These are phyloP conservation scores for Danio jaintianensis DNA, from an alignment of 2,797 vertebrate genomes.

Conservation along the genomic window DNA sequence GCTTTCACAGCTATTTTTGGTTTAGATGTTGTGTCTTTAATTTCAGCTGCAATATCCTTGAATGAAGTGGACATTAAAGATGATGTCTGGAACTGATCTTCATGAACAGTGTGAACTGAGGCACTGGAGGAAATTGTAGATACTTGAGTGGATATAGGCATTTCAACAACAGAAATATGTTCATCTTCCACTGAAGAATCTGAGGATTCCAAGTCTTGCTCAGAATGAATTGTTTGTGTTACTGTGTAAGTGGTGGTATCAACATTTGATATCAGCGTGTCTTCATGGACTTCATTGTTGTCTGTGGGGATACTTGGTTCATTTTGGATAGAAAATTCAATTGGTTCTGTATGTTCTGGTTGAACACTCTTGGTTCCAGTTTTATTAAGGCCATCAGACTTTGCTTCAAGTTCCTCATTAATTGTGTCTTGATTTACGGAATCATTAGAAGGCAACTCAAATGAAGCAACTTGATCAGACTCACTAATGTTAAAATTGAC, in stretches of 20 bases:
- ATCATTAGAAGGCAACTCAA: constrained; percentile 1
- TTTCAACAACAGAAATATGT: constrained; percentile 86
- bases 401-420: constrained; percentile 14
- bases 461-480: not conserved
- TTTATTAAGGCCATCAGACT: constrained; percentile 50
- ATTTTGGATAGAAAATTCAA: constrained; percentile 49
- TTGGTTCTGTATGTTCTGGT: constrained; percentile 21
- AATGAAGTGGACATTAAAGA: constrained; percentile 54
- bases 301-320: constrained; percentile 67
- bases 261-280: constrained; percentile 76
- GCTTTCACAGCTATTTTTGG: constrained; percentile 82
- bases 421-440: not conserved
- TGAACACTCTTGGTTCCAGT: constrained; percentile 18
- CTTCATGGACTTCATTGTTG: constrained; percentile 74
- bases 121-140: constrained; percentile 26
- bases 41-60: constrained; percentile 63
- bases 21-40: constrained; percentile 74
- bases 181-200: constrained; percentile 89
- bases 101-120: constrained; percentile 33
- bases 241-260: constrained; percentile 76
- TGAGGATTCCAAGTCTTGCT: constrained; percentile 80
- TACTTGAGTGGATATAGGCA: constrained; percentile 78
- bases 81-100: constrained; percentile 54
- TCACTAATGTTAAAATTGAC: not conserved
- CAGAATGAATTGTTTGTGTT: constrained; percentile 71